Conservation (phyloP, 2,888 invertebrate species). For the Gymnosoma rotundatum region DNA sequence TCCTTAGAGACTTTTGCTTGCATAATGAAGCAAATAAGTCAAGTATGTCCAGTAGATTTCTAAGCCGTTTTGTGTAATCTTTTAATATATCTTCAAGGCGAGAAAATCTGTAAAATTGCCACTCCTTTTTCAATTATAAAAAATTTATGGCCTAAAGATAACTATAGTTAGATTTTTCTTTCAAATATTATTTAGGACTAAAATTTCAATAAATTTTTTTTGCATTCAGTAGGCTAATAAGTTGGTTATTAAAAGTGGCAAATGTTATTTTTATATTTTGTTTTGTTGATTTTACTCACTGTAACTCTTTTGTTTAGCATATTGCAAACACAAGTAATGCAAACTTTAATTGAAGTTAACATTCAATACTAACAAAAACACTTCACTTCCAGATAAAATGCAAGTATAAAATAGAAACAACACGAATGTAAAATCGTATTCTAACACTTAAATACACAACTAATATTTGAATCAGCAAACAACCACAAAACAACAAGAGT, state of each 20-base stretch:
- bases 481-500: slow-evolving; percentile 20
- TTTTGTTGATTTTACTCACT: slow-evolving; percentile 8
- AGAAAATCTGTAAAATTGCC: no score
- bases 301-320: slow-evolving; percentile 40
- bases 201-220: no score
- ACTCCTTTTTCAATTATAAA: no score
- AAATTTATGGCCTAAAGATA: no score
- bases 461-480: slow-evolving; percentile 15
- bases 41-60: no score
- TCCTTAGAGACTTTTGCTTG: no score
- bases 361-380: slow-evolving; percentile 56
- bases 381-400: slow-evolving; percentile 58
- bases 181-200: no score
- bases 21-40: no score
- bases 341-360: slow-evolving; percentile 61
- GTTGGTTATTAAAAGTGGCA: not conserved
- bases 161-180: no score
- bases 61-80: no score
- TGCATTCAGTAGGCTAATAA: no score
- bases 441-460: slow-evolving; percentile 22
- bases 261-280: not conserved
- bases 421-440: slow-evolving; percentile 38
- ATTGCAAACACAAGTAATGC: slow-evolving; percentile 48
- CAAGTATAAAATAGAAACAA: slow-evolving; percentile 52
- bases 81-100: no score